phyloP scores from a whole-genome alignment of 2,888 invertebrate genomes.

The Apodemia duryi region DNA sequence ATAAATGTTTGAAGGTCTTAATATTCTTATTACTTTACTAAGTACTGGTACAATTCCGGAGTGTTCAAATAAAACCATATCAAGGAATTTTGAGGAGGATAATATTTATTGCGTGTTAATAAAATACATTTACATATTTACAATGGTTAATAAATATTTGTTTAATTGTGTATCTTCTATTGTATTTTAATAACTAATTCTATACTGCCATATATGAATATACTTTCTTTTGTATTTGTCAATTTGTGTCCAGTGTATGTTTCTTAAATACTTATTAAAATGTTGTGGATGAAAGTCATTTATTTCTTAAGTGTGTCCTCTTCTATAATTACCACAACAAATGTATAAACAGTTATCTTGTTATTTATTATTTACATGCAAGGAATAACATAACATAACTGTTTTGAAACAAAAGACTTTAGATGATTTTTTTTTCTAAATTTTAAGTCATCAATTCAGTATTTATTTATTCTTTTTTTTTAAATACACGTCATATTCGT shows the following conservation, averaged over 20 bases:
- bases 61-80: constrained; percentile 9
- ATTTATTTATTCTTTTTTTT: too few species aligned
- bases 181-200: not conserved
- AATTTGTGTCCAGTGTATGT: constrained; percentile 11
- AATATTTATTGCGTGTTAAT: constrained; percentile 2
- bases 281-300: not conserved
- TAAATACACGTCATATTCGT: too few species aligned
- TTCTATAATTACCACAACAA: too few species aligned
- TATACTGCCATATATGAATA: constrained; percentile 9
- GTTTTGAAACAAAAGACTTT: too few species aligned
- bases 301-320: not conserved
- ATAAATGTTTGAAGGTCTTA: too few species aligned
- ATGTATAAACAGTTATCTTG: too few species aligned
- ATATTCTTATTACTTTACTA: too few species aligned
- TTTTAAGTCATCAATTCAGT: too few species aligned
- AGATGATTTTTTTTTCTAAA: too few species aligned
- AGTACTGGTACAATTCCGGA: not conserved
- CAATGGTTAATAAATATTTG: constrained; percentile 1
- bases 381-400: too few species aligned
- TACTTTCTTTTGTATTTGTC: constrained; percentile 12
- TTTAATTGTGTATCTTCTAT: constrained; percentile 1
- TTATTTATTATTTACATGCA: too few species aligned
- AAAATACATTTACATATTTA: constrained; percentile 7
- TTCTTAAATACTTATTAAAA: not conserved
- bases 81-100: constrained; percentile 1